Base-by-base conservation (phyloP, 1,140 invertebrate genomes). In the Zaprionus tsacasi region DNA sequence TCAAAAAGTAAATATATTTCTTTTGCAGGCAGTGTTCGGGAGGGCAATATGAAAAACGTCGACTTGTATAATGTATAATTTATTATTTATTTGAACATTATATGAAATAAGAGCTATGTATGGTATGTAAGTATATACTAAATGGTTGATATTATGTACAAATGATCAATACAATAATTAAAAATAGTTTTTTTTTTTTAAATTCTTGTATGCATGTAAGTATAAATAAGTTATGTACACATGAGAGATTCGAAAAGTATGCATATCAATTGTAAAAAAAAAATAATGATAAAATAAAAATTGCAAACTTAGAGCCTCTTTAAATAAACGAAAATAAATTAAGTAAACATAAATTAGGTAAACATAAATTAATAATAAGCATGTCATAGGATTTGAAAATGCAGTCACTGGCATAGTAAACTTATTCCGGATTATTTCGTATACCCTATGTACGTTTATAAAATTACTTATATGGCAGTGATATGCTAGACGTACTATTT, bases 251-350 rank as follows among this genome's bases (percentile, higher is more conserved):
- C 72, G 27, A 63, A 33, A 63, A 57, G 36, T n/a, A 25, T 55
- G 4, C 7, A 40, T 30, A 74, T 82, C 59, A 57, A 52, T 10
- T 70, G 13, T 55, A 69, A 43, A 58, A 45, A 58, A 45, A 65
- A 60, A 66, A 35, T 60, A 54, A 79, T 21, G 21, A 21, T 61
- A 27, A 78, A 78, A 80, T 57, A 40, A 36, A 36, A 76, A 73
- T 72, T 88, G 79, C 73, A 78, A 87, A 87, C 83, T 78, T 70
- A 83, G 80, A 88, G 85, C 85, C 83, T 89, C 85, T 89, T 77
- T 67, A 75, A 65, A 76, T 78, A 63, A 83, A 69, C 68, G 55
- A 79, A 60, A 76, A 76, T 75, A 76, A 76, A 70, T 75, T 64
- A 70, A 59, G 33, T 43, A 36, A 68, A 80, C 75, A 74, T 79